Conservation (phyloP, 2,797 vertebrate genomes). For the Parotocinclus haroldoi region DNA sequence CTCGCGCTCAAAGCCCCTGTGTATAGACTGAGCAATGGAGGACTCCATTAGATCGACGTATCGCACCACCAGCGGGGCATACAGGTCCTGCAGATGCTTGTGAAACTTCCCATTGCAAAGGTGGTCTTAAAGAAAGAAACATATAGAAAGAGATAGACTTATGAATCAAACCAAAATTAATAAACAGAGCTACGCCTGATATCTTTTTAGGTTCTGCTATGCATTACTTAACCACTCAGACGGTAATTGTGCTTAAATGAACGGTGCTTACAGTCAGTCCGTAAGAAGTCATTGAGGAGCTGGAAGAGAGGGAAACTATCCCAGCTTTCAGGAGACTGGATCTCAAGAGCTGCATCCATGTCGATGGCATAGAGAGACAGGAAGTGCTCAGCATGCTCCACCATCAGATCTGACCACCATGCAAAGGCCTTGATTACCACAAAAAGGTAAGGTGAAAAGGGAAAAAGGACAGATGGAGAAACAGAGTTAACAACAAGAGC, state of each 20-base stretch:
- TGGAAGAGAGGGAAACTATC: constrained; percentile 99
- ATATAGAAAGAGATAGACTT: constrained; percentile 43
- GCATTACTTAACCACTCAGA: background rate
- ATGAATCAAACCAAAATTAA: background rate
- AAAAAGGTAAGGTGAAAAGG: constrained; percentile 18
- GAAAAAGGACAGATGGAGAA: background rate
- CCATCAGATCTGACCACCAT: constrained; percentile 99
- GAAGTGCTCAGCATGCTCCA: constrained; percentile 97
- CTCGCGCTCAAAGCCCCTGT: constrained; percentile 99
- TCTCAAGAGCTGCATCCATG: constrained; percentile 96
- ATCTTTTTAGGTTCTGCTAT: no score
- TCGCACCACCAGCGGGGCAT: constrained; percentile 99
- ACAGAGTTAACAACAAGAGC: no score
- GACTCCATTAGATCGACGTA: constrained; percentile 99
- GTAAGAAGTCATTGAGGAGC: constrained; percentile 97
- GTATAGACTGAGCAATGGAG: constrained; percentile 99
- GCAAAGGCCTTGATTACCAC: constrained; percentile 87
- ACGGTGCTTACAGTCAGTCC: constrained; percentile 86
- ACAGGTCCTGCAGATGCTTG: constrained; percentile 99
- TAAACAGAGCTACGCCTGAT: background rate
- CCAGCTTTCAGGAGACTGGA: constrained; percentile 97
- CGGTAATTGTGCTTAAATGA: background rate
- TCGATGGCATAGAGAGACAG: constrained; percentile 94
- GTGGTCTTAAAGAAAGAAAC: constrained; percentile 84
- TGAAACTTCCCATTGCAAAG: constrained; percentile 99